Percentiles rank a stretch among this genome's conserved stretches.
phyloP scores from a whole-genome alignment of 1,140 invertebrate species.

The Caenorhabditis tropicalis region DNA sequence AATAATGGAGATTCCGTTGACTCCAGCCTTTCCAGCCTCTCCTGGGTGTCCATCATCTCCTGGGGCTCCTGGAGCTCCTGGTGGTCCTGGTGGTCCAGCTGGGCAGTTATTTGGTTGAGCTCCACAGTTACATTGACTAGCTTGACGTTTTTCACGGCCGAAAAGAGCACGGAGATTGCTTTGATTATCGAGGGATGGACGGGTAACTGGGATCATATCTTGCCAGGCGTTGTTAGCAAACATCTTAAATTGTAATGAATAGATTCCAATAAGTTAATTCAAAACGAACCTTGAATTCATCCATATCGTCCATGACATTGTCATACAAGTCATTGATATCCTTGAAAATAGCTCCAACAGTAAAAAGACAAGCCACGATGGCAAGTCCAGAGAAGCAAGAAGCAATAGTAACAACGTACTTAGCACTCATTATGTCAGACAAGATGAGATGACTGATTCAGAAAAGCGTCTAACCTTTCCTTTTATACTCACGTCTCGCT shows the following conservation, averaged over 20 bases:
- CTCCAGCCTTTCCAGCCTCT: conserved; percentile 33
- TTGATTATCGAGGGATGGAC: conserved; percentile 26
- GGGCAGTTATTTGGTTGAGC: conserved; percentile 52
- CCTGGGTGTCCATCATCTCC: conserved; percentile 27
- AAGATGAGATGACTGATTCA: conserved; percentile 29
- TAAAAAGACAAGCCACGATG: conserved; percentile 56
- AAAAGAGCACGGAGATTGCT: conserved; percentile 42
- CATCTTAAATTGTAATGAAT: conserved; percentile 20
- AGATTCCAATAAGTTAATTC: neutral
- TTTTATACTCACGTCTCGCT: neutral
- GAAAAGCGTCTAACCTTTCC: neutral
- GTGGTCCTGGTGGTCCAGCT: conserved; percentile 50
- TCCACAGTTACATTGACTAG: conserved; percentile 50
- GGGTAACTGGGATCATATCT: conserved; percentile 47
- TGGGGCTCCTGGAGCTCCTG: conserved; percentile 43
- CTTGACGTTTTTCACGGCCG: conserved; percentile 46
- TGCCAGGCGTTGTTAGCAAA: conserved; percentile 55
- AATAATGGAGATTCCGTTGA: conserved; percentile 13
- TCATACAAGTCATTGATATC: conserved; percentile 60
- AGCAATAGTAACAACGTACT: conserved; percentile 51
- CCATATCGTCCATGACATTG: conserved; percentile 59
- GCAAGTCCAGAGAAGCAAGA: conserved; percentile 46
- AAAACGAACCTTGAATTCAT: conserved; percentile 54
- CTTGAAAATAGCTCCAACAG: conserved; percentile 53
- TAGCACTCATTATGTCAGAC: conserved; percentile 50